Conservation (phyloP, 2,888 invertebrate species). For the Acleris cristana region DNA sequence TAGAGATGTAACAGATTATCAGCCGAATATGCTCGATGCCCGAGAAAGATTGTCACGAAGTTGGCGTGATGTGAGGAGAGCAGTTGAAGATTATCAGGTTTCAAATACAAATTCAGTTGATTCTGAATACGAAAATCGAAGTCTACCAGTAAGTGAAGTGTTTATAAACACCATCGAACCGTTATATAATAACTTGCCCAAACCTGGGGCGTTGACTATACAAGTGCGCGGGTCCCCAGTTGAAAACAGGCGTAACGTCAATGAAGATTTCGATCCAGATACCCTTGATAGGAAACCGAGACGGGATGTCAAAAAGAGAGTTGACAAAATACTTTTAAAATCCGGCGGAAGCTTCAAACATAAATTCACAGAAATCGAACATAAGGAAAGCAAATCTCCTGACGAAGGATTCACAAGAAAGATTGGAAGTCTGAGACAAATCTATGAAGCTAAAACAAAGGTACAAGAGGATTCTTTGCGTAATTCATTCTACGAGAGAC, state of each 20-base stretch:
- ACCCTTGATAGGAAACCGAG: conserved; percentile 91
- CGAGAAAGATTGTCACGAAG: conserved; percentile 68
- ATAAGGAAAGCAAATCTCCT: conserved; percentile 57
- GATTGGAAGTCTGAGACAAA: conserved; percentile 89
- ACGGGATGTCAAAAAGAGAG: conserved; percentile 66
- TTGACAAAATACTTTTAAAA: conserved; percentile 83
- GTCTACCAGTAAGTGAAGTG: conserved; percentile 86
- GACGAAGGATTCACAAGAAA: conserved; percentile 79
- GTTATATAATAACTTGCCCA: conserved; percentile 80
- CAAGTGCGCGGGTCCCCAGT: conserved; percentile 90
- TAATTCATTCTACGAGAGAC: conserved; percentile 61
- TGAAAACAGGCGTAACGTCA: conserved; percentile 86
- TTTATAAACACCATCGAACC: conserved; percentile 85
- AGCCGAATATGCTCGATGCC: conserved; percentile 54
- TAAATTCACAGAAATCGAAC: conserved; percentile 66
- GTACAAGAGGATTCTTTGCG: conserved; percentile 59
- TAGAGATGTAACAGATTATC: conserved; percentile 52
- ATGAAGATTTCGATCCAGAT: conserved; percentile 92
- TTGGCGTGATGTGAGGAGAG: conserved; percentile 71
- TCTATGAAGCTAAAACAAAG: conserved; percentile 89
- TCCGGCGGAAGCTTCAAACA: conserved; percentile 90
- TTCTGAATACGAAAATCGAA: conserved; percentile 62
- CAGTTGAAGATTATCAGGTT: conserved; percentile 51
- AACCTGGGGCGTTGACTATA: conserved; percentile 91
- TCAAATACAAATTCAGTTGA: conserved; percentile 63